These are phyloP conservation scores for Catharus bicknelli DNA, from an alignment of 2,113 vertebrate genomes.

Conservation along the genomic window DNA sequence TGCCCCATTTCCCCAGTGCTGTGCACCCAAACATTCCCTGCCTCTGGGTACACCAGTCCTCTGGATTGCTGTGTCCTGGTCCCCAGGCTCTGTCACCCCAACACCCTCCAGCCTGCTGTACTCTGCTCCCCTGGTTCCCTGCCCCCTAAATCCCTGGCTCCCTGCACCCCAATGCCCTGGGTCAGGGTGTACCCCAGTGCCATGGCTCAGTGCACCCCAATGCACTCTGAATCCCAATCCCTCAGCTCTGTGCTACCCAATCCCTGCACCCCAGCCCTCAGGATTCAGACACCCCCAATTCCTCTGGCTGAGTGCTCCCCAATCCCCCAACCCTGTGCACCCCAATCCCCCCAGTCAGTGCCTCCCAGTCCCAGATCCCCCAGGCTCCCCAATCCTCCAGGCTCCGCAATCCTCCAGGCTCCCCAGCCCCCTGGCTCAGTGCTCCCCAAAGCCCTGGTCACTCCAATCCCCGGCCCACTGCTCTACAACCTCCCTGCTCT, in stretches of 20 bases:
- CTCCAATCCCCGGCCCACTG: no score
- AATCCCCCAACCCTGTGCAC: no score
- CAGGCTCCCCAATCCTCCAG: no score
- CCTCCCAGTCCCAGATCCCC: neutral
- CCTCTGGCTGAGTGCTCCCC: neutral
- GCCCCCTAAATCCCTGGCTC: neutral
- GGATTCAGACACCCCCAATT: neutral
- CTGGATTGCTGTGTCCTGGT: neutral
- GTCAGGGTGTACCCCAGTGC: neutral
- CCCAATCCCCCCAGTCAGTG: no score
- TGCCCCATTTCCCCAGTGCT: no score
- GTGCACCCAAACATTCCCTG: neutral
- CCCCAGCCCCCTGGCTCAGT: no score
- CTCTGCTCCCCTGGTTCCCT: neutral
- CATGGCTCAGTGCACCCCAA: no score
- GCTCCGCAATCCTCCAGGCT: no score
- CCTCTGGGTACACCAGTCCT: neutral
- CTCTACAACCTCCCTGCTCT: no score
- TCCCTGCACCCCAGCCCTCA: neutral
- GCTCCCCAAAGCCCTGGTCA: no score
- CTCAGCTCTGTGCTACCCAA: neutral
- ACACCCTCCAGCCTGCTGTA: no score
- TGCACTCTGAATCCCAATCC: neutral
- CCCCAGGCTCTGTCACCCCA: no score
- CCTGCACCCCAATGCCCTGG: neutral